phyloP scores from a whole-genome alignment of 2,797 vertebrate genomes.

The Liparis tanakae region DNA sequence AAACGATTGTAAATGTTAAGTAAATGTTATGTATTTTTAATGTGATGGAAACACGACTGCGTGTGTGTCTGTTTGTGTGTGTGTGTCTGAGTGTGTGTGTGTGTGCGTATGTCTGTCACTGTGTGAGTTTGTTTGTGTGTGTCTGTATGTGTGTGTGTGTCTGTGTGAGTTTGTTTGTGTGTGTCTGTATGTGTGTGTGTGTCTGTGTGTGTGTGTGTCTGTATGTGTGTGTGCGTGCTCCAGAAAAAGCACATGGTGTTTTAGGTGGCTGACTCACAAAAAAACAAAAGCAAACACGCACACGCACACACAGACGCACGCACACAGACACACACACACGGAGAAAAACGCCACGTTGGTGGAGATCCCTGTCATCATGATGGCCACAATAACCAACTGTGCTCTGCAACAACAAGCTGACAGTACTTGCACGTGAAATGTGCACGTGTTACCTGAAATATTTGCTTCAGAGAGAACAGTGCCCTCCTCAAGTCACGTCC shows the following conservation, averaged over 20 bases:
- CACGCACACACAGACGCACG: neutral
- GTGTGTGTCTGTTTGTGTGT: no score
- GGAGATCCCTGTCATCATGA: conserved; percentile 63
- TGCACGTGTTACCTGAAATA: conserved; percentile 90
- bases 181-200: no score
- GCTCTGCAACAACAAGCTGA: conserved; percentile 57
- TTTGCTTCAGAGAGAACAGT: conserved; percentile 96
- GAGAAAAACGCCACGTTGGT: conserved; percentile 60
- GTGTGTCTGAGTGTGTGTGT: no score
- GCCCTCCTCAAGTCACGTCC: conserved; percentile 94
- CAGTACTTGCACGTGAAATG: conserved; percentile 49
- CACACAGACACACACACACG: conserved; percentile 40
- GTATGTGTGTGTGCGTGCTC: conserved; percentile 2
- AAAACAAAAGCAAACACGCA: conserved; percentile 44
- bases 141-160: neutral
- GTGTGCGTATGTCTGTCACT: neutral
- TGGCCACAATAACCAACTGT: conserved; percentile 61
- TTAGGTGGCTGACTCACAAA: conserved; percentile 34
- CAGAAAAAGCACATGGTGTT: conserved; percentile 38
- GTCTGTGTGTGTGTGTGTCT: neutral
- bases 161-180: no score
- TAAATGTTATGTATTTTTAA: neutral
- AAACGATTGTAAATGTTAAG: neutral
- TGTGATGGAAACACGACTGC: neutral
- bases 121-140: neutral